Conservation (phyloP, 1,140 invertebrate genomes). For the Diprion similis region DNA sequence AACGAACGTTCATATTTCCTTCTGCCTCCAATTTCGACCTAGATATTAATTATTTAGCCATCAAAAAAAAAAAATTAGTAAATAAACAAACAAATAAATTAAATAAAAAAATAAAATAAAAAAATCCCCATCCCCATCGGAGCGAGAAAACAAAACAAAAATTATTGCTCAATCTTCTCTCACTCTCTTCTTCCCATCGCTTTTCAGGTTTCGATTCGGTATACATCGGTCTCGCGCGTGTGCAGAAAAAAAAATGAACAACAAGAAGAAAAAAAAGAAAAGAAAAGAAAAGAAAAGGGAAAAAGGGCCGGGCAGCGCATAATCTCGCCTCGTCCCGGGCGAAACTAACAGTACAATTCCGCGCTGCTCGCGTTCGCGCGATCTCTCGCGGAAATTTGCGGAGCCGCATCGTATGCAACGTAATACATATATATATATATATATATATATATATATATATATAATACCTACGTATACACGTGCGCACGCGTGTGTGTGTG, state of each 20-base stretch:
- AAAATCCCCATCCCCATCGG: too few relatives aligned
- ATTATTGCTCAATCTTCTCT: slow-evolving; percentile 1
- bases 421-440: neutral
- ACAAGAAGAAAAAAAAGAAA: slow-evolving; percentile 11
- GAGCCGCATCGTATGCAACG: too few relatives aligned
- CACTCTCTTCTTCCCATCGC: neutral
- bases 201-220: too few relatives aligned
- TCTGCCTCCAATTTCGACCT: slow-evolving; percentile 29
- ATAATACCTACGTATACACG: neutral
- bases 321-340: slow-evolving; percentile 8
- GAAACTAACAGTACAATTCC: neutral
- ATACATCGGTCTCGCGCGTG: too few relatives aligned
- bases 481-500: too few relatives aligned
- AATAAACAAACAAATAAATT: too few relatives aligned
- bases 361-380: slow-evolving; percentile 30
- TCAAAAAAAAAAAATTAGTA: too few relatives aligned
- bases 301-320: slow-evolving; percentile 21
- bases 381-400: slow-evolving; percentile 19
- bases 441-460: neutral
- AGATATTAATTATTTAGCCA: too few relatives aligned
- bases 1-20: slow-evolving; percentile 36
- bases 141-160: too few relatives aligned
- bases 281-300: slow-evolving; percentile 15
- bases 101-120: too few relatives aligned
- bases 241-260: too few relatives aligned